Base-by-base conservation (phyloP, 1,140 invertebrate species). In the Eumeta japonica region DNA sequence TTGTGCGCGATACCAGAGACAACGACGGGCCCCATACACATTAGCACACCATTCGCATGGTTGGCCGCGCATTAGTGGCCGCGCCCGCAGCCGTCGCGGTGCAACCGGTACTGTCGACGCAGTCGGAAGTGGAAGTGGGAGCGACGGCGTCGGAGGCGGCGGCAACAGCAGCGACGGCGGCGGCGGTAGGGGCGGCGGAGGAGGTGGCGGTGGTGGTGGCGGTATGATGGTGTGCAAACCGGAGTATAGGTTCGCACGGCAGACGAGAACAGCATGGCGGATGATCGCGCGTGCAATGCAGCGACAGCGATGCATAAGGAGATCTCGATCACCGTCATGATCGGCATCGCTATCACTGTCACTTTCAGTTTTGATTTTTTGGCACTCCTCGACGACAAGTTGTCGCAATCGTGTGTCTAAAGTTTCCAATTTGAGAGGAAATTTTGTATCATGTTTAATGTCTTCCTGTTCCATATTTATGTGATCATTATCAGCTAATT, bases 181-280 rank as follows among this genome's bases (percentile, higher is more conserved):
- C 18, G 28, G 16, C 12, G 10, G 20, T n/a, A 19, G 19, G 13
- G 41, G 12, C 18, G 35, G 29, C 27, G 30, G 15, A 28, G 34
- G 24, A 4, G 31, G 10, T 3, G 36, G 31, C 35, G 59, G 57
- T n/a, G 76, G 66, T 28, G 71, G 52, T 13, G 78, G 77, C 49
- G 78, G 74, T 12, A 83, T 75, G 45, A 84, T 83, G 47, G 80
- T 83, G 56, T 83, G 81, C 36, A 83, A 56, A 9, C 82, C 82
- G 9, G 81, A 77, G 58, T 84, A 84, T 2, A 82, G 81, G 47
- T 80, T 79, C 28, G 75, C 61, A 39, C 58, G 56, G 49, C 65
- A 76, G 38, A 54, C 46, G 33, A 61, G 51, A 37, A 68, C 41
- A 13, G 61, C 63, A 42, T 71, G 71, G 37, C 64, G 58, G 42